A percentile compares a stretch with the other conserved stretches of the same genome.
phyloP scores from a whole-genome alignment of 2,888 invertebrate species.

The Ditula angustiorana region DNA sequence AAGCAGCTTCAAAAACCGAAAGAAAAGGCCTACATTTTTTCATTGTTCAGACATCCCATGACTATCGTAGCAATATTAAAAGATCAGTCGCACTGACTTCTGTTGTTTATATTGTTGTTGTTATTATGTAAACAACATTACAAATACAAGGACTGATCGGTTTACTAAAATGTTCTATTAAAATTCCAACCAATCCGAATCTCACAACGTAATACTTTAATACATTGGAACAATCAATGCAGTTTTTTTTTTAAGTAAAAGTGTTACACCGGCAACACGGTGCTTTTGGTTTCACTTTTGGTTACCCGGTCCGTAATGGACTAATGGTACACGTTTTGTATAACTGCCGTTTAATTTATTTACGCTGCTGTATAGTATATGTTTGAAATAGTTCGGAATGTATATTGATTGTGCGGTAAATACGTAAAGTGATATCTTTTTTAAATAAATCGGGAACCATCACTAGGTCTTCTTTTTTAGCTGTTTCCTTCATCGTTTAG shows the following conservation, averaged over 20 bases:
- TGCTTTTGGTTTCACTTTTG: constrained; percentile 32
- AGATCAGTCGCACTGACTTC: too few species aligned
- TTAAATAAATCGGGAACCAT: too few species aligned
- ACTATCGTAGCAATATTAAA: too few species aligned
- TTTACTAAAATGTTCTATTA: neutral
- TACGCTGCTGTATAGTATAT: neutral
- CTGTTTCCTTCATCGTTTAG: too few species aligned
- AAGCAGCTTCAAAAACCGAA: too few species aligned
- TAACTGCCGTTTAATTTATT: neutral
- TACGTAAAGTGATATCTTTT: too few species aligned
- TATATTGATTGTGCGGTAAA: too few species aligned
- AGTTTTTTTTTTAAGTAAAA: constrained; percentile 29
- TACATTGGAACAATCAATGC: constrained; percentile 9
- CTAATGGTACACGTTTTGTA: constrained; percentile 2
- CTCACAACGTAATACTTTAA: constrained; percentile 2
- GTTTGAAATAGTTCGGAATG: too few species aligned
- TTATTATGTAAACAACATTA: neutral
- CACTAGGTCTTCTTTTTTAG: too few species aligned
- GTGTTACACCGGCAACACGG: constrained; percentile 23
- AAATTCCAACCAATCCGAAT: neutral
- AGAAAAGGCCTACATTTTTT: too few species aligned
- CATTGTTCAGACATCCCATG: too few species aligned
- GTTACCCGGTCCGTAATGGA: constrained; percentile 3
- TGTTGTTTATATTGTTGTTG: too few species aligned
- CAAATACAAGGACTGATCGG: neutral